Evolutionary conservation across 2,888 invertebrate species (phyloP).

Genomic region (Protophormia terraenovae): DNA sequence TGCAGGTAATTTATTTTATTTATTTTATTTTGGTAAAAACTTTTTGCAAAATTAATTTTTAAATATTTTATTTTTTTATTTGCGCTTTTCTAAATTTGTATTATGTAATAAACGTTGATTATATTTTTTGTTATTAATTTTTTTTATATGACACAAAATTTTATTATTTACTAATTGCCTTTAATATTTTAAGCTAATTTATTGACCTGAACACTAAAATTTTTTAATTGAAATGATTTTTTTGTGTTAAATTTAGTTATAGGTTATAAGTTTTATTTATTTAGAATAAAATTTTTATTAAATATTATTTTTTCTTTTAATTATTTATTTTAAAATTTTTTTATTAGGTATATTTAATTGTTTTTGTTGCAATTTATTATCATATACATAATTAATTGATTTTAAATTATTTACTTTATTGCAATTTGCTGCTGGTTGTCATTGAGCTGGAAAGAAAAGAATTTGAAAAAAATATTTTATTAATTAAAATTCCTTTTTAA

Average conservation of each 20-base stretch:
- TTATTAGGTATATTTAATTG: background rate
- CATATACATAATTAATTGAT: background rate
- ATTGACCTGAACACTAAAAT: background rate
- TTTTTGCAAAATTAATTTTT: background rate
- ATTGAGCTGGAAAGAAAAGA: background rate
- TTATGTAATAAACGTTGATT: background rate
- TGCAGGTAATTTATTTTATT: too few species aligned
- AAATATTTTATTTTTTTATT: background rate
- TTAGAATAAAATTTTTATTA: background rate
- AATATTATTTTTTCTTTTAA: background rate
- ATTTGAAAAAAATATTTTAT: background rate
- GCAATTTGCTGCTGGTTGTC: background rate
- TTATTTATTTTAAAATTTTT: background rate
- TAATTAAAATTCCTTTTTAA: background rate
- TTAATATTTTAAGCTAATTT: background rate
- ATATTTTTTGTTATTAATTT: background rate
- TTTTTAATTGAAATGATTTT: background rate
- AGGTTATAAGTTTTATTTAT: background rate
- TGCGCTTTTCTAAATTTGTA: background rate
- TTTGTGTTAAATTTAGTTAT: too few species aligned
- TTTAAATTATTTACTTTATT: background rate
- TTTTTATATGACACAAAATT: background rate
- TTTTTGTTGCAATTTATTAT: background rate
- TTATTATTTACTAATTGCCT: background rate
- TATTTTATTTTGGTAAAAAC: too few species aligned